These are phyloP conservation scores for Maniola hyperantus DNA, from an alignment of 2,888 invertebrate species.

Conservation along the genomic window DNA sequence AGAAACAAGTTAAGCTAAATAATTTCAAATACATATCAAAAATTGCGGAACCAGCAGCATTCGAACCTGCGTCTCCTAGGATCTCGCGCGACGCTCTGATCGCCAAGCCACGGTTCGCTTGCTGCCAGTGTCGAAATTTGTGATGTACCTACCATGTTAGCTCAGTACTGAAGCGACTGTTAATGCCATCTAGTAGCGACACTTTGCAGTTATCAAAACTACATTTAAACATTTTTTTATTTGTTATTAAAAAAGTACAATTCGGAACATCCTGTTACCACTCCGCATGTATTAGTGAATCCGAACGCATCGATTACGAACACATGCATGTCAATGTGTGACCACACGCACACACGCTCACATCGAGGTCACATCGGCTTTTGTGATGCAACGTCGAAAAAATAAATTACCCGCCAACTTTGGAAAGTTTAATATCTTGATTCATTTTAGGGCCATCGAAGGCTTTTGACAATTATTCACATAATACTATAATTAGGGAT, in stretches of 20 bases:
- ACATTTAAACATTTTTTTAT: too few species aligned
- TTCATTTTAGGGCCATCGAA: constrained; percentile 39
- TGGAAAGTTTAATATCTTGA: constrained; percentile 54
- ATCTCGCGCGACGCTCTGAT: too few species aligned
- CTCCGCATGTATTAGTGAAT: constrained; percentile 54
- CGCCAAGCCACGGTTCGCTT: too few species aligned
- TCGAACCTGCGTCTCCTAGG: too few species aligned
- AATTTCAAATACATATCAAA: too few species aligned
- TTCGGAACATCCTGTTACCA: constrained; percentile 57
- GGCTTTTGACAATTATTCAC: constrained; percentile 37
- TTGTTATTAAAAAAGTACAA: constrained; percentile 44
- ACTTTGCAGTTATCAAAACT: too few species aligned
- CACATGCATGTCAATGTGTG: constrained; percentile 39
- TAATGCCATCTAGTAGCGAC: too few species aligned
- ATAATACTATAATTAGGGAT: constrained; percentile 35
- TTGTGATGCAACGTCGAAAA: constrained; percentile 58
- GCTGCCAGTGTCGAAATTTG: too few species aligned
- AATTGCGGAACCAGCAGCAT: too few species aligned
- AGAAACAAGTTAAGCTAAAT: too few species aligned
- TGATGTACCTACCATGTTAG: too few species aligned
- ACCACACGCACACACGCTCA: constrained; percentile 51
- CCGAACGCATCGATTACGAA: constrained; percentile 48
- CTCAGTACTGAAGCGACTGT: too few species aligned
- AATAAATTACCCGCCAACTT: constrained; percentile 54
- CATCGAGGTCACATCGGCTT: constrained; percentile 73